These are phyloP conservation scores for Falco naumanni DNA, from an alignment of 2,797 vertebrate genomes.

Conservation along the genomic window DNA sequence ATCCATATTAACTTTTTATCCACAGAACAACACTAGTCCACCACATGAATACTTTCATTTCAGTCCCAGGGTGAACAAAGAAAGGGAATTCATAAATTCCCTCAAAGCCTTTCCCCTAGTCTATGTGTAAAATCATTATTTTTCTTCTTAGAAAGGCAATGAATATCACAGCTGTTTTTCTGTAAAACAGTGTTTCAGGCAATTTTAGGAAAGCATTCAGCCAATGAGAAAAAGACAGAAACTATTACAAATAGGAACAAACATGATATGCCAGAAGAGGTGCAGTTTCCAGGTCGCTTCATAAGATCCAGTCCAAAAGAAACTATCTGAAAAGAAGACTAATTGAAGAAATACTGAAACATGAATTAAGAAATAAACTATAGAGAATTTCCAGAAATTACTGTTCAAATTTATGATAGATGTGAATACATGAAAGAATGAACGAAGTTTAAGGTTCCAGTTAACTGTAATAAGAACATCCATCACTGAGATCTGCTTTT, in stretches of 20 bases:
- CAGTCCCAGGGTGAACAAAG: neutral
- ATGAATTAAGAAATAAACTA: neutral
- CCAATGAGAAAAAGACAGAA: neutral
- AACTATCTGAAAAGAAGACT: neutral
- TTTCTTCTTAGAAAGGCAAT: neutral
- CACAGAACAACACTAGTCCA: neutral
- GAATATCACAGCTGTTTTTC: neutral
- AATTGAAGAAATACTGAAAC: neutral
- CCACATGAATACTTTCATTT: neutral
- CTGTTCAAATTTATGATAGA: neutral
- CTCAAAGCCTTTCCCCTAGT: neutral
- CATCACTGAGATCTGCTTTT: neutral
- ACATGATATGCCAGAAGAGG: neutral
- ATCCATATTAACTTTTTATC: neutral
- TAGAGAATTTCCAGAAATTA: neutral
- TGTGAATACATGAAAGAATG: neutral
- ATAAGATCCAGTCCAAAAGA: neutral
- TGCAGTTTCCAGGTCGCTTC: neutral
- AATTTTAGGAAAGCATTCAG: neutral
- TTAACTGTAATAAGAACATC: neutral
- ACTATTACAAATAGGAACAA: neutral
- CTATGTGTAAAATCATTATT: neutral
- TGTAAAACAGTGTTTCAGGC: neutral
- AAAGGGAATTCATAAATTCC: neutral
- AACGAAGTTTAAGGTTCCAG: neutral